Evolutionary conservation across 2,797 vertebrate species (phyloP), one percentile per base, ranked within the genome.

Genomic region (Lindbergichthys nudifrons): DNA sequence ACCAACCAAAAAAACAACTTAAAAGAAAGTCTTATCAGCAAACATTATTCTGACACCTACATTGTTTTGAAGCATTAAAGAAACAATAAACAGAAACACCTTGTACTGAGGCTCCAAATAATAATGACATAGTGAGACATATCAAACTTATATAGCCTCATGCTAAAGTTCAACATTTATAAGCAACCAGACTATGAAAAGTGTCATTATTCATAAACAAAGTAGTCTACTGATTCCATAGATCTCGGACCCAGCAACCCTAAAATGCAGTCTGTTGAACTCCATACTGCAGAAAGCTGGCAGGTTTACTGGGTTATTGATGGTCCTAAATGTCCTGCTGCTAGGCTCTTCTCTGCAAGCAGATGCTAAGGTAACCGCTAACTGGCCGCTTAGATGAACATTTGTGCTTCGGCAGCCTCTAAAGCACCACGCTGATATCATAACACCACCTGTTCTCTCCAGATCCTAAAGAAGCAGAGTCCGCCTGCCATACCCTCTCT

Each of bases 381-480:
- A 92, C 87, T 89, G 87, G 83, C 84, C 75, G 77, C 84, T 89
- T 79, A 87, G 86, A 85, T 88, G 85, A 89, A 84, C 88, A 89
- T 90, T 92, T 90, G 85, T 89, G 88, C 77, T 71, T 36, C 78
- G 73, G 80, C 81, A 73, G 86, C 82, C 86, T 86, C 88, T 75
- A 62, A 88, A 91, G 91, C 84, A 52, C 85, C 13, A 26, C 48
- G 8, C 80, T 80, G 79, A 83, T 88, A 92, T 91, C 83, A 91
- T 87, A 91, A 90, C 91, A 93, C 90, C 90, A 92, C 90, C 91
- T 93, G 92, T 89, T 91, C 82, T 81, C 83, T 75, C 73, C 84
- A 82, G 72, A 78, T 89, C 81, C 80, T 79, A 68, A 83, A 83
- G 75, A 86, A 65, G 50, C 70, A 57, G 60, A 74, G 47, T 39